These are phyloP conservation scores for Ctenoplectra terminalis DNA, from an alignment of 1,140 invertebrate species.

Conservation along the genomic window DNA sequence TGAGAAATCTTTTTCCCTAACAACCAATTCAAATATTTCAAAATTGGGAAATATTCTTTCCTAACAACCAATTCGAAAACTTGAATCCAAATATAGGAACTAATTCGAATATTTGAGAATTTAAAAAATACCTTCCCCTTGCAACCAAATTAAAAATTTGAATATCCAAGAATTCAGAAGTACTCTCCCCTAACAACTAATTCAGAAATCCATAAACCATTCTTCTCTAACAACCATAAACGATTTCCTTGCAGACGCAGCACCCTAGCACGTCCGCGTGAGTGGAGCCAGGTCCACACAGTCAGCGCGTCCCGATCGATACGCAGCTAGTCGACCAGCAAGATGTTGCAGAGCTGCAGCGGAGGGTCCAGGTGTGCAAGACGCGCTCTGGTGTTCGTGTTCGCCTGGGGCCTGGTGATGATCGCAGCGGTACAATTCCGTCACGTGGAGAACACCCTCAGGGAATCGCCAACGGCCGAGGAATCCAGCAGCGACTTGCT, in stretches of 20 bases:
- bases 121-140: no score
- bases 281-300: conserved; percentile 7
- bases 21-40: no score
- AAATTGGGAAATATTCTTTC: no score
- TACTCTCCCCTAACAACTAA: no score
- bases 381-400: conserved; percentile 80
- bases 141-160: no score
- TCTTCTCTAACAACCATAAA: fast-evolving
- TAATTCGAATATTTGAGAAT: no score
- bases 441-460: conserved; percentile 74
- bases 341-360: conserved; percentile 75
- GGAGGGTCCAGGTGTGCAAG: conserved; percentile 81
- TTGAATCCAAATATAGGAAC: no score
- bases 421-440: conserved; percentile 81
- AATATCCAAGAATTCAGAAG: no score
- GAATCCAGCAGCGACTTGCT: conserved; percentile 64
- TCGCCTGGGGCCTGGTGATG: conserved; percentile 82
- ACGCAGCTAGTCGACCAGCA: conserved; percentile 32
- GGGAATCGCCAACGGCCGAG: conserved; percentile 66
- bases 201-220: no score
- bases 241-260: conserved; percentile 32
- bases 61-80: no score
- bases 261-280: neutral
- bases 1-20: no score
- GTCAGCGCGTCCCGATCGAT: neutral